Conservation (phyloP, 2,888 invertebrate genomes). For the Sphaerophoria rueppellii region DNA sequence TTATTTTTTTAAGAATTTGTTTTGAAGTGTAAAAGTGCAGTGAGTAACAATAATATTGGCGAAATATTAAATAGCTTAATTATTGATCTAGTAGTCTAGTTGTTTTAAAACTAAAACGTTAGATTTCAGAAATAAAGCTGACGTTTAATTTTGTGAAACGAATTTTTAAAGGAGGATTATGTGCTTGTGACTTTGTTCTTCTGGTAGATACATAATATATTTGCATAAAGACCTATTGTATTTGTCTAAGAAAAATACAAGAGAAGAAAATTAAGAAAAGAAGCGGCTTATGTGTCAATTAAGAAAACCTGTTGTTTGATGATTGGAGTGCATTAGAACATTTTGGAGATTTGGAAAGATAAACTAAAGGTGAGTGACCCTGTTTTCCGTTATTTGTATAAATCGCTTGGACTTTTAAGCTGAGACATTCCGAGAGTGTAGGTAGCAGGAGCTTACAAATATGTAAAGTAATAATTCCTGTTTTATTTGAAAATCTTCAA, state of each 20-base stretch:
- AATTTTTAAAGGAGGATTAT: slow-evolving; percentile 12
- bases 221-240: slow-evolving; percentile 57
- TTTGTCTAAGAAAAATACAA: slow-evolving; percentile 31
- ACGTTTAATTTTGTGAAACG: slow-evolving; percentile 53
- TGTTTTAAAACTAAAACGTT: slow-evolving; percentile 17
- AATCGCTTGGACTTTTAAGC: too few species aligned
- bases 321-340: slow-evolving; percentile 34
- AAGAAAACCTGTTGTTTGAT: neutral
- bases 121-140: slow-evolving; percentile 48
- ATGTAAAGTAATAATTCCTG: too few species aligned
- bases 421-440: too few species aligned
- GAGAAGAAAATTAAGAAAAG: slow-evolving; percentile 10
- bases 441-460: too few species aligned
- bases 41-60: slow-evolving; percentile 40
- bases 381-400: neutral
- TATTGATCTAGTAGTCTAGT: slow-evolving; percentile 28
- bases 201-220: slow-evolving; percentile 39
- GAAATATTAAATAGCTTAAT: slow-evolving; percentile 43
- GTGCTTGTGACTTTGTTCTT: slow-evolving; percentile 42
- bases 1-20: slow-evolving; percentile 20
- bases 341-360: slow-evolving; percentile 2
- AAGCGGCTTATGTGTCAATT: slow-evolving; percentile 6
- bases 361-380: slow-evolving; percentile 49
- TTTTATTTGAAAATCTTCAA: too few species aligned
- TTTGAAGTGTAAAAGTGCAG: slow-evolving; percentile 68